Conservation (phyloP, 2,797 vertebrate genomes). For the Ceryle rudis region DNA sequence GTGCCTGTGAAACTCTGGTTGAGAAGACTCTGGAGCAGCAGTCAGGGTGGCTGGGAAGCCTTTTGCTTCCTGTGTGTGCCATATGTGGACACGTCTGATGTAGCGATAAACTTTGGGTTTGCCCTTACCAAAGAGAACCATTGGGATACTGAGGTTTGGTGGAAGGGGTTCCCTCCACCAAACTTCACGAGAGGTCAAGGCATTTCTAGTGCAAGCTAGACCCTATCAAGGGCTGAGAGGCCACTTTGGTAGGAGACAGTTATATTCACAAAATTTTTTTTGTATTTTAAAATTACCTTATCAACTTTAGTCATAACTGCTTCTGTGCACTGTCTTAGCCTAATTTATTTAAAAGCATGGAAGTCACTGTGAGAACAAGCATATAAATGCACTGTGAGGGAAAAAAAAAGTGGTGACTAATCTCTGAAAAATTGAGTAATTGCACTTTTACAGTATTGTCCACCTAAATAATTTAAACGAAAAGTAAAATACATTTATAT, state of each 20-base stretch:
- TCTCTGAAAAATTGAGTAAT: background rate
- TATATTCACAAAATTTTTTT: background rate
- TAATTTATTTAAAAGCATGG: background rate
- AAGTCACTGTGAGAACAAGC: background rate
- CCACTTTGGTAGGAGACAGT: background rate
- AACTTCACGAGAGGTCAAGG: background rate
- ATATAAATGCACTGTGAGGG: background rate
- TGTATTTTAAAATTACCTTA: background rate
- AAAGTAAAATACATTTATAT: background rate
- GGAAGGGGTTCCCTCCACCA: background rate
- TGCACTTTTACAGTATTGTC: background rate
- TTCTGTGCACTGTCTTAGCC: background rate
- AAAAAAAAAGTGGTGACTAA: background rate
- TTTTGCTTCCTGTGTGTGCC: background rate
- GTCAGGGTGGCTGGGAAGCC: background rate
- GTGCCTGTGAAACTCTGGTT: background rate
- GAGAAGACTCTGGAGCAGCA: background rate
- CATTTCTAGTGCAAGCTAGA: background rate
- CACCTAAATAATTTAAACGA: background rate
- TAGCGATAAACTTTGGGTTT: background rate
- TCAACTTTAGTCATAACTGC: background rate
- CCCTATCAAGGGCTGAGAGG: background rate
- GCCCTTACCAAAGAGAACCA: background rate
- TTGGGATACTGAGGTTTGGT: background rate
- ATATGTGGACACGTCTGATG: accelerated